Evolutionary conservation across 1,140 invertebrate species (phyloP).

Genomic region (Leptinotarsa texana): DNA sequence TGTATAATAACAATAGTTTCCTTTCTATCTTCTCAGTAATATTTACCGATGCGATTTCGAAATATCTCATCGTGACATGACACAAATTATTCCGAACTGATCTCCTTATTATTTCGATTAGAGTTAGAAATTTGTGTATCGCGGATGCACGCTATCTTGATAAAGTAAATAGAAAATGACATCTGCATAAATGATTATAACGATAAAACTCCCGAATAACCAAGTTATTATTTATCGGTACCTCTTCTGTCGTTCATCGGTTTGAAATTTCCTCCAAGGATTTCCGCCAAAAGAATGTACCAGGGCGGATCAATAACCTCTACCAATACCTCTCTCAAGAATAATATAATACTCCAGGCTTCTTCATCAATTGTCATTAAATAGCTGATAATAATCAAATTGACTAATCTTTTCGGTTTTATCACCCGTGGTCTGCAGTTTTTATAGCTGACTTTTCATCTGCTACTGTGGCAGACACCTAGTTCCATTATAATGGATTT

Average conservation of each 20-base stretch:
- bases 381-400: too few relatives aligned
- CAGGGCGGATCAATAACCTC: not conserved
- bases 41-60: too few relatives aligned
- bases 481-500: too few relatives aligned
- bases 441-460: too few relatives aligned
- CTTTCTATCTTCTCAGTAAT: too few relatives aligned
- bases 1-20: too few relatives aligned
- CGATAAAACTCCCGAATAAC: not conserved
- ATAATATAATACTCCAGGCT: too few relatives aligned
- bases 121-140: not conserved
- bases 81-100: not conserved
- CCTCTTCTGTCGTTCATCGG: not conserved
- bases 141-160: conserved; percentile 3
- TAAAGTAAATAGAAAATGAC: conserved; percentile 3
- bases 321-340: too few relatives aligned
- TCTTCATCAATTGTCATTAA: too few relatives aligned
- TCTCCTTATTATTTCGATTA: not conserved
- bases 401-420: too few relatives aligned
- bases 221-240: not conserved
- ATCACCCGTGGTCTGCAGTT: too few relatives aligned
- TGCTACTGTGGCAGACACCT: too few relatives aligned
- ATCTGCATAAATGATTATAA: conserved; percentile 7
- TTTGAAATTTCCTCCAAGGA: not conserved
- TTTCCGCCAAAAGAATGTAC: not conserved
- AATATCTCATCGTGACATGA: not conserved